Percentiles rank a stretch among this genome's conserved stretches.
Conservation (phyloP, 2,113 vertebrate genomes). For the Gorsachius goisagi region DNA sequence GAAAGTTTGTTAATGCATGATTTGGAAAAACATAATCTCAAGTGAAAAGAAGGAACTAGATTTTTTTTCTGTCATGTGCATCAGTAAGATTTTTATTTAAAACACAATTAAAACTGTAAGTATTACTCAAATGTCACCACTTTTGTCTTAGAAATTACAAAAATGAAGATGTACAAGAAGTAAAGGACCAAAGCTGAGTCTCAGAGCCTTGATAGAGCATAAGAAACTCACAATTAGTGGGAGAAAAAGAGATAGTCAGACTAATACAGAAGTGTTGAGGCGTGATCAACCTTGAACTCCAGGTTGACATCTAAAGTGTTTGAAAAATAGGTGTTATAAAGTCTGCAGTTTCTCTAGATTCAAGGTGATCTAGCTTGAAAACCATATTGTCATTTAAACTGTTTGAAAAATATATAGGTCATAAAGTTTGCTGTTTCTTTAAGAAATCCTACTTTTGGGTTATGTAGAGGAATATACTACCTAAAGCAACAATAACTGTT, state of each 20-base stretch:
- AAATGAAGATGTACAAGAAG: background rate
- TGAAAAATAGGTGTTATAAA: background rate
- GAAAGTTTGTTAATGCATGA: background rate
- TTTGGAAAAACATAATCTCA: background rate
- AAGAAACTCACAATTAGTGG: background rate
- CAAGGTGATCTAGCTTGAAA: background rate
- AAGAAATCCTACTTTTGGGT: background rate
- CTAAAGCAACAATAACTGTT: background rate
- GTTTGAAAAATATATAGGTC: background rate
- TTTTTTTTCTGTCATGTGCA: background rate
- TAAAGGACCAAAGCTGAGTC: background rate
- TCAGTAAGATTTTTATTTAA: background rate
- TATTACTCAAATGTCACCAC: background rate
- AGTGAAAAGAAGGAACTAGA: background rate
- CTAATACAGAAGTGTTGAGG: background rate
- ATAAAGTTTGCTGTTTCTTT: background rate
- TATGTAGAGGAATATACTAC: background rate
- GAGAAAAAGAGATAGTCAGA: background rate
- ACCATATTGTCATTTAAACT: background rate
- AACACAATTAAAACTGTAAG: background rate
- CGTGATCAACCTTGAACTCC: background rate
- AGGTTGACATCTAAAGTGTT: background rate
- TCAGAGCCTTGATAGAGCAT: background rate
- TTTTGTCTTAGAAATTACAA: background rate
- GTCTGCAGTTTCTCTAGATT: background rate